A percentile compares a stretch with the other conserved stretches of the same genome.
Conservation (phyloP, 1,140 invertebrate species). For the Pseudomyrmex sp. region DNA sequence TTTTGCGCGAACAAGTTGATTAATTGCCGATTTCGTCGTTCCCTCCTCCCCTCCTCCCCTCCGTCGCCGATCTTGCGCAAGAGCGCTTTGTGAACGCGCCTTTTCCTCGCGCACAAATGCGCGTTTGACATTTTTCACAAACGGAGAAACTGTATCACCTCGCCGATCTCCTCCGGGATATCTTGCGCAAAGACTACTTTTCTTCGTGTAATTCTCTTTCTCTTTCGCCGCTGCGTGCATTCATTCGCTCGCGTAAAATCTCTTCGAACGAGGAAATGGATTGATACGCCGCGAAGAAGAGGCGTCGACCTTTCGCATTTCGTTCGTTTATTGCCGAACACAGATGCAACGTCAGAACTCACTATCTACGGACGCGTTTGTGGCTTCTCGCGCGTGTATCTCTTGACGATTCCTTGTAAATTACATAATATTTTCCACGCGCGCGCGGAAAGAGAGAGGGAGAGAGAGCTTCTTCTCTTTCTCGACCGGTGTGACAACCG, state of each 20-base stretch:
- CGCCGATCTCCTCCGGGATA: no score
- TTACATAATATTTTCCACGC: neutral
- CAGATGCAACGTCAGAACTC: no score
- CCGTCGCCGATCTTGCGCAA: slow-evolving; percentile 32
- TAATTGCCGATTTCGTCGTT: slow-evolving; percentile 55
- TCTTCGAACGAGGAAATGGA: neutral
- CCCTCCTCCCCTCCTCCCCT: neutral
- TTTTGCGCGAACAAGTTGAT: slow-evolving; percentile 19
- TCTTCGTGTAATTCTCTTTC: no score
- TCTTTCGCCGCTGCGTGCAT: no score
- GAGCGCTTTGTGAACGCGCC: slow-evolving; percentile 1
- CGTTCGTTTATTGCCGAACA: neutral
- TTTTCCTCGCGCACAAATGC: neutral
- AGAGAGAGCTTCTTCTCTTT: neutral
- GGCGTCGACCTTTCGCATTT: slow-evolving; percentile 21
- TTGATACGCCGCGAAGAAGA: neutral
- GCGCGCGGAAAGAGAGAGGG: neutral
- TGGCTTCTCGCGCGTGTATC: neutral
- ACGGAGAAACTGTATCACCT: no score
- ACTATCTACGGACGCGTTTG: no score
- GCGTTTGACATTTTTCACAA: no score
- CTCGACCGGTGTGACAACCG: neutral
- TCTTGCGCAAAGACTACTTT: no score
- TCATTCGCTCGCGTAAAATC: neutral
- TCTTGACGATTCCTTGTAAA: neutral